phyloP scores from a whole-genome alignment of 2,888 invertebrate genomes.

The Therioaphis trifolii region DNA sequence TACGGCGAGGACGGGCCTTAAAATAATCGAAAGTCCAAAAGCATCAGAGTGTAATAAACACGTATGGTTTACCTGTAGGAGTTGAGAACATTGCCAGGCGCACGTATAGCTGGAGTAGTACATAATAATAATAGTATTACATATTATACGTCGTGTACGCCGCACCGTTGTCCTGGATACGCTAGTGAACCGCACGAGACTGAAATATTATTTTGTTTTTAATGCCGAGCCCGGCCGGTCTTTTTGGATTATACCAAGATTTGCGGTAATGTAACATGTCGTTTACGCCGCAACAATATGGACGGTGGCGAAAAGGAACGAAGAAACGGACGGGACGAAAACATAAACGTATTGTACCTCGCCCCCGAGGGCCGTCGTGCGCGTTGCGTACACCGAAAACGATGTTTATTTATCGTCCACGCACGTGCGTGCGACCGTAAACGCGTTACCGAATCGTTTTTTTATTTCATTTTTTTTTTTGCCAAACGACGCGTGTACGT shows the following conservation, averaged over 20 bases:
- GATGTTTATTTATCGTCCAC: not conserved
- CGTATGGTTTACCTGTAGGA: too few relatives aligned
- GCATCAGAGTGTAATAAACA: too few relatives aligned
- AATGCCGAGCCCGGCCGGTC: not conserved
- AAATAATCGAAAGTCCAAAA: too few relatives aligned
- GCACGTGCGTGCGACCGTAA: not conserved
- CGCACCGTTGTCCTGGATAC: constrained; percentile 13
- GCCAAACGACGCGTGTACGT: too few relatives aligned
- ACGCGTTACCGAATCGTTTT: not conserved
- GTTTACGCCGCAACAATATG: not conserved
- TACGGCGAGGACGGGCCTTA: too few relatives aligned
- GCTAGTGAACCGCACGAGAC: not conserved
- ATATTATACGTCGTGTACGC: too few relatives aligned
- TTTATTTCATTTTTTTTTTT: not conserved
- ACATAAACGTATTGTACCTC: not conserved
- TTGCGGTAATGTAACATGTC: constrained; percentile 25
- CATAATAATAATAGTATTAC: too few relatives aligned
- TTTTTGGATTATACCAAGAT: constrained; percentile 36
- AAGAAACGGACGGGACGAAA: not conserved
- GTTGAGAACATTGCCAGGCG: not conserved
- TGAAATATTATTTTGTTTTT: constrained; percentile 30
- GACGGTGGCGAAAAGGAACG: not conserved
- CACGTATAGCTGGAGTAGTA: too few relatives aligned
- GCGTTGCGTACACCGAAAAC: not conserved
- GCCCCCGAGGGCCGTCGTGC: not conserved